phyloP scores from a whole-genome alignment of 2,113 vertebrate species.

The Chaetops frenatus region DNA sequence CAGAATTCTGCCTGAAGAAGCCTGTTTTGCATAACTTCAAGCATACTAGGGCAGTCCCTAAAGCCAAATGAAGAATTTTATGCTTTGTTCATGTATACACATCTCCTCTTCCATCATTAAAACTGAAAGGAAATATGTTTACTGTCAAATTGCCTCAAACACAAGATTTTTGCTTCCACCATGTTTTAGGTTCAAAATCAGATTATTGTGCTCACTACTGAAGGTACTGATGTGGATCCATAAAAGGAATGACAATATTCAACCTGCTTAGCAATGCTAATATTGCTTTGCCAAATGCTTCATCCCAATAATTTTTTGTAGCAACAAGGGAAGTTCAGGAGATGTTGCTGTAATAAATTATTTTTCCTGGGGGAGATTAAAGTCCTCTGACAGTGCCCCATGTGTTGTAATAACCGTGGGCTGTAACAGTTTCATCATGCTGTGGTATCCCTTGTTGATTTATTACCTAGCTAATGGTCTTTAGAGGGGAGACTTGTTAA shows the following conservation, averaged over 20 bases:
- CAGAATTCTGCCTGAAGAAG: neutral
- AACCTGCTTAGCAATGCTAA: neutral
- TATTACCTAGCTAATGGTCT: slow-evolving; percentile 36
- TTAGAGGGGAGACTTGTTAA: slow-evolving; percentile 33
- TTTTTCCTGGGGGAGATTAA: slow-evolving; percentile 4
- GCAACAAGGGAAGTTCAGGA: neutral
- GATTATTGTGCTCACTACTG: neutral
- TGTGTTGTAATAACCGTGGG: slow-evolving; percentile 52
- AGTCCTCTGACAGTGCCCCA: slow-evolving; percentile 17
- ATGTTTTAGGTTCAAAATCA: neutral
- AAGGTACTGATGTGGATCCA: neutral
- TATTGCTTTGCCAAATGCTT: neutral
- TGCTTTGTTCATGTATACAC: neutral
- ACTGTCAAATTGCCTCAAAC: neutral
- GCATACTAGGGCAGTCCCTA: neutral
- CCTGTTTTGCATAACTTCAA: neutral
- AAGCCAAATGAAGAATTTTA: neutral
- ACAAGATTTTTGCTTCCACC: neutral
- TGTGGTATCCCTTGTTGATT: slow-evolving; percentile 27
- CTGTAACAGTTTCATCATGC: slow-evolving; percentile 35
- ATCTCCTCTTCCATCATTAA: neutral
- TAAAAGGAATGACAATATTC: neutral
- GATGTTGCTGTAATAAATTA: neutral
- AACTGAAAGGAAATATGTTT: neutral
- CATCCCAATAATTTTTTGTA: neutral